phyloP scores from a whole-genome alignment of 2,888 invertebrate species.

The Campoplex nolae region DNA sequence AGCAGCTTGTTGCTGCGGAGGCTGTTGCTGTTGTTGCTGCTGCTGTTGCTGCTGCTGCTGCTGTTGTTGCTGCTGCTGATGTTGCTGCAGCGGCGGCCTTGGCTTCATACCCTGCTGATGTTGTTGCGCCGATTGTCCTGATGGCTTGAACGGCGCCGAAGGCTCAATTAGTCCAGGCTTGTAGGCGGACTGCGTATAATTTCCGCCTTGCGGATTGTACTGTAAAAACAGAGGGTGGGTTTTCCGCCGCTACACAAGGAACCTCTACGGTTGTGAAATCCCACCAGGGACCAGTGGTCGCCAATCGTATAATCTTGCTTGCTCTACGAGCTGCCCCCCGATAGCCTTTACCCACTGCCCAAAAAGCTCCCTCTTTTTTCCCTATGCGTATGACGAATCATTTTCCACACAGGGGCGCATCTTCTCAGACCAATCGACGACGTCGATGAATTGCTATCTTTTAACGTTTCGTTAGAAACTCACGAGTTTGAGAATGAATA shows the following conservation, averaged over 20 bases:
- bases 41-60: slow-evolving; percentile 57
- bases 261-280: slow-evolving; percentile 84
- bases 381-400: slow-evolving; percentile 49
- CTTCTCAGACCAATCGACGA: slow-evolving; percentile 37
- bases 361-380: slow-evolving; percentile 72
- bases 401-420: slow-evolving; percentile 18
- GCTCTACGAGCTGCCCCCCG: slow-evolving; percentile 81
- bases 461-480: neutral
- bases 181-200: slow-evolving; percentile 79
- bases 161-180: slow-evolving; percentile 72
- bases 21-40: slow-evolving; percentile 68
- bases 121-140: slow-evolving; percentile 63
- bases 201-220: slow-evolving; percentile 80
- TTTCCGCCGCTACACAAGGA: slow-evolving; percentile 84
- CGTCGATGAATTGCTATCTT: slow-evolving; percentile 12
- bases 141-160: slow-evolving; percentile 63
- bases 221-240: slow-evolving; percentile 84
- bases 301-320: slow-evolving; percentile 77
- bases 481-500: neutral
- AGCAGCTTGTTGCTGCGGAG: slow-evolving; percentile 63
- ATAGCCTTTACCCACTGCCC: slow-evolving; percentile 79
- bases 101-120: slow-evolving; percentile 59
- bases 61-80: slow-evolving; percentile 56
- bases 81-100: slow-evolving; percentile 64
- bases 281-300: slow-evolving; percentile 84